These are phyloP conservation scores for Paradisaea rubra DNA, from an alignment of 2,113 vertebrate genomes.

Conservation along the genomic window DNA sequence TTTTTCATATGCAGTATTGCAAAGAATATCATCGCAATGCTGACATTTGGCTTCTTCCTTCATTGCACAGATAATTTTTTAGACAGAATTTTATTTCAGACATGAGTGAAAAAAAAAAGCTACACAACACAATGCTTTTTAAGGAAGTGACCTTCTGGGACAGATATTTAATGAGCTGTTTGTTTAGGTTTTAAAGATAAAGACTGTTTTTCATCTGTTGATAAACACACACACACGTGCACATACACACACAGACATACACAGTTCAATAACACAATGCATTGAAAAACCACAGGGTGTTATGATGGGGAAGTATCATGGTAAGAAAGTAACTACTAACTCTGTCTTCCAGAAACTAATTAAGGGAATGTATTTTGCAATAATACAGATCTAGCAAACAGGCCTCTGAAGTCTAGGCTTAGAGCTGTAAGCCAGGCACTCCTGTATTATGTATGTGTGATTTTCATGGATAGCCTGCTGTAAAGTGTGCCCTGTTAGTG, in stretches of 20 bases:
- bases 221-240: neutral
- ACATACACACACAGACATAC: neutral
- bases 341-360: constrained; percentile 60
- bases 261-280: neutral
- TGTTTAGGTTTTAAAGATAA: constrained; percentile 5
- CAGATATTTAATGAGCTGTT: neutral
- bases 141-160: constrained; percentile 37
- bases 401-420: constrained; percentile 35
- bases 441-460: constrained; percentile 54
- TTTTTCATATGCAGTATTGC: constrained; percentile 2
- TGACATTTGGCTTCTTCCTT: neutral
- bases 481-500: constrained; percentile 64
- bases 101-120: neutral
- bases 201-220: neutral
- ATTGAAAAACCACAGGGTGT: constrained; percentile 20
- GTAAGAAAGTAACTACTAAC: constrained; percentile 45
- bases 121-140: neutral
- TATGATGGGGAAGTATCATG: neutral
- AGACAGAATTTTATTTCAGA: neutral
- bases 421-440: constrained; percentile 18
- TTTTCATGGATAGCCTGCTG: constrained; percentile 56
- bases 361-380: constrained; percentile 64
- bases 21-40: neutral
- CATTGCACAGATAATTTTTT: neutral
- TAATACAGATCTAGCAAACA: constrained; percentile 54